phyloP scores from a whole-genome alignment of 2,888 invertebrate species.

The Caenorhabditis auriculariae region DNA sequence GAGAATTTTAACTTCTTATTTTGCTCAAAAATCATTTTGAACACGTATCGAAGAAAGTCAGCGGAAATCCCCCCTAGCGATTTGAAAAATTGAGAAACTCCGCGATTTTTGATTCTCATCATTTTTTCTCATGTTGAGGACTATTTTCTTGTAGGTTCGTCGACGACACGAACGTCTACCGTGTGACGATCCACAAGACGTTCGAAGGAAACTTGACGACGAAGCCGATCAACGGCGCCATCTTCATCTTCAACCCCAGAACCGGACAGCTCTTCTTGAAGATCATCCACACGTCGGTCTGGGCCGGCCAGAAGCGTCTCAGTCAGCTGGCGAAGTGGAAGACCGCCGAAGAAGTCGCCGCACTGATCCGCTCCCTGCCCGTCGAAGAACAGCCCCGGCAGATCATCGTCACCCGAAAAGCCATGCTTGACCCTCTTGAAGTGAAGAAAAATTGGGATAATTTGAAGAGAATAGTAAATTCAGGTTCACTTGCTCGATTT shows the following conservation, averaged over 20 bases:
- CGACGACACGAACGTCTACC: constrained; percentile 98
- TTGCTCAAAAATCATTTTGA: too few relatives aligned
- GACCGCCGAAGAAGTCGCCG: constrained; percentile 99
- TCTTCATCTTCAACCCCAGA: constrained; percentile 98
- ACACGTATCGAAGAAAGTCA: too few relatives aligned
- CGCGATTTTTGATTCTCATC: too few relatives aligned
- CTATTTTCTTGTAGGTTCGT: constrained; percentile 77
- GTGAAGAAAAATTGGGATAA: too few relatives aligned
- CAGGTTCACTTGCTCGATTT: constrained; percentile 91
- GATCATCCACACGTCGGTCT: constrained; percentile 99
- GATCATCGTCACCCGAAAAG: constrained; percentile 98
- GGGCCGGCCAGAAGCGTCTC: constrained; percentile 99
- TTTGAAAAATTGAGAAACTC: too few relatives aligned
- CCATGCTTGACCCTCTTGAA: constrained; percentile 99
- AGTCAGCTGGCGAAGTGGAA: constrained; percentile 99
- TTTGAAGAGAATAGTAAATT: background rate
- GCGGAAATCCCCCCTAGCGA: too few relatives aligned
- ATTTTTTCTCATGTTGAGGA: too few relatives aligned
- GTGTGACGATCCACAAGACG: constrained; percentile 99
- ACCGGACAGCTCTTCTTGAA: constrained; percentile 96
- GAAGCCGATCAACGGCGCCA: constrained; percentile 98
- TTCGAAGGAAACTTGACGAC: constrained; percentile 99
- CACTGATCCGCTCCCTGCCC: constrained; percentile 93
- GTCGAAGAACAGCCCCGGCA: constrained; percentile 99
- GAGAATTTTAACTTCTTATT: too few relatives aligned